A percentile compares a stretch with the other conserved stretches of the same genome.
Evolutionary conservation across 2,113 vertebrate genomes (phyloP).

Genomic region (Chaetodon auriga): DNA sequence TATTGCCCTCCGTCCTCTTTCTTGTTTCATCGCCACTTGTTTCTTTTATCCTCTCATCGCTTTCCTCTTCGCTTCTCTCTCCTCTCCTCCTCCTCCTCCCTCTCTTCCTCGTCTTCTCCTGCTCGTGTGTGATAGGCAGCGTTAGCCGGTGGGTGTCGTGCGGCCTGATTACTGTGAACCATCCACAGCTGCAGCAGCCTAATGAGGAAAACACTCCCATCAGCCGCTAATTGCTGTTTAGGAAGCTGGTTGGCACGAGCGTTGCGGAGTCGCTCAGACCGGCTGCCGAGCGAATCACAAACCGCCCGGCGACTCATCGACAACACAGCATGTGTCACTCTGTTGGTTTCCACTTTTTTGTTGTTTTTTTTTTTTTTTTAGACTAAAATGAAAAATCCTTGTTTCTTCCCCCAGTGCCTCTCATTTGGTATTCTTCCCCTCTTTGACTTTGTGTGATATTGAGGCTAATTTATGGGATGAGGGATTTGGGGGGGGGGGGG

Average conservation of each 20-base stretch:
- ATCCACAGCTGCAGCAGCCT: conserved; percentile 79
- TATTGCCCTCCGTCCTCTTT: conserved; percentile 1
- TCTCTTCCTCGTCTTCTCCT: conserved; percentile 47
- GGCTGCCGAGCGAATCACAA: conserved; percentile 65
- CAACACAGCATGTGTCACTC: conserved; percentile 60
- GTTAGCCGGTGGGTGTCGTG: conserved; percentile 68
- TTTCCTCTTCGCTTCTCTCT: background rate
- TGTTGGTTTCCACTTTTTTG: conserved; percentile 37
- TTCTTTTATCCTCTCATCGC: background rate
- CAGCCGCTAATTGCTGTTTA: conserved; percentile 81
- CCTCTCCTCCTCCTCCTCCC: conserved; percentile 11
- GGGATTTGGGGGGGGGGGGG: background rate
- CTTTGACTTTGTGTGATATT: conserved; percentile 41
- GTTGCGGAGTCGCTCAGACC: conserved; percentile 46
- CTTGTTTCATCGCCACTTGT: conserved; percentile 1
- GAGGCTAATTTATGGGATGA: conserved; percentile 61
- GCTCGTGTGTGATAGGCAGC: conserved; percentile 64
- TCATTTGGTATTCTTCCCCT: conserved; percentile 53
- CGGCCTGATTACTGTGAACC: conserved; percentile 77
- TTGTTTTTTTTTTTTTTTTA: background rate
- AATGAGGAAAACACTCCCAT: conserved; percentile 83
- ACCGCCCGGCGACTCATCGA: conserved; percentile 47
- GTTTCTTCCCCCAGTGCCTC: conserved; percentile 27
- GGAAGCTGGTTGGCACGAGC: conserved; percentile 72
- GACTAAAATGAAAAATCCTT: conserved; percentile 27